A percentile compares a stretch with the other conserved stretches of the same genome.
These are phyloP conservation scores for Sebastes itinus DNA, from an alignment of 2,797 vertebrate genomes.

Conservation along the genomic window DNA sequence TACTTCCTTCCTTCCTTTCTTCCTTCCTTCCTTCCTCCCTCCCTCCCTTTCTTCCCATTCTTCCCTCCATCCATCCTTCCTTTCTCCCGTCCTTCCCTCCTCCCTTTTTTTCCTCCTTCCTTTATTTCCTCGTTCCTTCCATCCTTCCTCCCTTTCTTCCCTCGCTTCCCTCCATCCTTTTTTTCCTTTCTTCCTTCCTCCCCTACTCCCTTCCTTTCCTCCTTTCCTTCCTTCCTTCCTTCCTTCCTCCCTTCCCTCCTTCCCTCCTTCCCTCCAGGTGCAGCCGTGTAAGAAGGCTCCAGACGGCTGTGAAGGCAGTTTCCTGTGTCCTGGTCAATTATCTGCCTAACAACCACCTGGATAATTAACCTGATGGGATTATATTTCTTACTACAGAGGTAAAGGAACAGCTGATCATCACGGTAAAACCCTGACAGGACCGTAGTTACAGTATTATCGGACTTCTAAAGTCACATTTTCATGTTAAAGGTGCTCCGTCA, in stretches of 20 bases:
- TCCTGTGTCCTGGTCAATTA: constrained; percentile 15
- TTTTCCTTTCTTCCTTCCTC: background rate
- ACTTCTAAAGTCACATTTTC: background rate
- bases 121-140: rapidly evolving
- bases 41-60: background rate
- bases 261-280: constrained; percentile 50
- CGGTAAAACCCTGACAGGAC: background rate
- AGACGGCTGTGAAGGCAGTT: constrained; percentile 15
- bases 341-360: constrained; percentile 32
- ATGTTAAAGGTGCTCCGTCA: constrained; percentile 52
- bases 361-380: constrained; percentile 31
- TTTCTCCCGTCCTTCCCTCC: too few species aligned
- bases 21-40: background rate
- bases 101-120: background rate
- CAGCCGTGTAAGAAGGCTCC: constrained; percentile 57
- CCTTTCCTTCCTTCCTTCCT: too few species aligned
- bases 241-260: too few species aligned
- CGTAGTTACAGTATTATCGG: background rate
- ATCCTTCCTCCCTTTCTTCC: background rate
- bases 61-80: background rate
- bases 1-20: rapidly evolving
- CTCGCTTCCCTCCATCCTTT: too few species aligned
- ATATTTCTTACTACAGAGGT: constrained; percentile 9
- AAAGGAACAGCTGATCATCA: constrained; percentile 2
- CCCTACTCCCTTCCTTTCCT: rapidly evolving